A percentile compares a stretch with the other conserved stretches of the same genome.
phyloP scores from a whole-genome alignment of 2,888 invertebrate species.

The Nipponacmea schrenckii region DNA sequence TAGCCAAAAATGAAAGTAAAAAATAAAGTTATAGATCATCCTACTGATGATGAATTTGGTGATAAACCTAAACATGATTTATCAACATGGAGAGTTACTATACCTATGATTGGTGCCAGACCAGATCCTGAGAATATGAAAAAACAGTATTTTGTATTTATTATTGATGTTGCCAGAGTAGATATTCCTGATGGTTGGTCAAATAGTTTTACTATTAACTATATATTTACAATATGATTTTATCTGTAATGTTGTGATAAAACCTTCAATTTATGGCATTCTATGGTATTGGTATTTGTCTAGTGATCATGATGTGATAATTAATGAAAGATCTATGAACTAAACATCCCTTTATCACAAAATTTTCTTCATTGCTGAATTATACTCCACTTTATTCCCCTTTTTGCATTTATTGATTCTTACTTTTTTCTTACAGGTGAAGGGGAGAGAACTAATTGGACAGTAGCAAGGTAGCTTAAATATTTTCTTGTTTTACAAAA shows the following conservation, averaged over 20 bases:
- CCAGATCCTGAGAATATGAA: constrained; percentile 66
- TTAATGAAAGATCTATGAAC: neutral
- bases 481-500: neutral
- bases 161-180: constrained; percentile 68
- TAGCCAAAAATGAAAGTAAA: constrained; percentile 20
- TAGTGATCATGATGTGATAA: no score
- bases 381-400: no score
- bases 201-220: neutral
- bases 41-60: constrained; percentile 29
- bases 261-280: neutral
- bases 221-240: neutral
- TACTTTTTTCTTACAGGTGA: constrained; percentile 37
- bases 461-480: constrained; percentile 50
- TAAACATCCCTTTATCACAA: no score
- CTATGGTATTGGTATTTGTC: neutral
- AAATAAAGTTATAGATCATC: constrained; percentile 42
- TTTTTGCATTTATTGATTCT: no score
- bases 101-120: constrained; percentile 72
- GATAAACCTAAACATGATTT: constrained; percentile 71
- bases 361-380: no score
- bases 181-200: constrained; percentile 53
- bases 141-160: constrained; percentile 67
- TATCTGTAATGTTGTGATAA: neutral
- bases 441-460: constrained; percentile 49
- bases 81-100: constrained; percentile 76